Conservation (phyloP, 2,797 vertebrate genomes). For the Leptodactylus fallax region DNA sequence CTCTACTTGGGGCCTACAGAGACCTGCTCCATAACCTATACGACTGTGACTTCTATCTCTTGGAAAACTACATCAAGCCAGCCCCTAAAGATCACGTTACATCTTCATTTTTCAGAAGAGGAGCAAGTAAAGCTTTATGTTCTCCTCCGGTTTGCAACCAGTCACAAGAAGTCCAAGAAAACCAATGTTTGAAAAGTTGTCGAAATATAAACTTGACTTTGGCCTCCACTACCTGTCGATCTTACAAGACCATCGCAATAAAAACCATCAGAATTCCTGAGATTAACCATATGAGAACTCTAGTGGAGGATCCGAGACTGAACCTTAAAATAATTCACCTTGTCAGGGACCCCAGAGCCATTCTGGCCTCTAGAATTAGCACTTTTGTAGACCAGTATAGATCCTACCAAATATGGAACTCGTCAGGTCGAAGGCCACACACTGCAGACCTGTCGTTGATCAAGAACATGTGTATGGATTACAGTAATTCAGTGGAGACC, state of each 20-base stretch:
- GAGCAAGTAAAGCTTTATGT: conserved; percentile 82
- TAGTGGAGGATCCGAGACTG: conserved; percentile 81
- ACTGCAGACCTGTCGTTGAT: conserved; percentile 80
- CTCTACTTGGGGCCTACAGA: conserved; percentile 80
- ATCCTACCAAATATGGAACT: conserved; percentile 84
- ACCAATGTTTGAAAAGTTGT: conserved; percentile 80
- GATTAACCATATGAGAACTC: conserved; percentile 76
- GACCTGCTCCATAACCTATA: conserved; percentile 84
- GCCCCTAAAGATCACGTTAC: conserved; percentile 81
- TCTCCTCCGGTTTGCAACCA: conserved; percentile 77
- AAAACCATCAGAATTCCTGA: conserved; percentile 82
- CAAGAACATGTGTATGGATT: conserved; percentile 80
- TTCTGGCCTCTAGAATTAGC: conserved; percentile 81
- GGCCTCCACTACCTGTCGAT: conserved; percentile 76
- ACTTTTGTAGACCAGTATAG: conserved; percentile 79
- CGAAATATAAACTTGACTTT: conserved; percentile 78
- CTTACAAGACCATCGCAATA: conserved; percentile 75
- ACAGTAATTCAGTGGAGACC: conserved; percentile 75
- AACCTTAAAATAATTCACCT: conserved; percentile 83
- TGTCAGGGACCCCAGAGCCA: conserved; percentile 83
- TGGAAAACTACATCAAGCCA: conserved; percentile 82
- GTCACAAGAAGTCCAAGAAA: conserved; percentile 71
- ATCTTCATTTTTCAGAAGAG: conserved; percentile 76
- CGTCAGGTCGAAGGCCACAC: conserved; percentile 77
- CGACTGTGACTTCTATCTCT: conserved; percentile 80